Percentiles rank a stretch among this genome's conserved stretches.
These are phyloP conservation scores for Chrysotoxum bicinctum DNA, from an alignment of 2,888 invertebrate species.

Conservation along the genomic window DNA sequence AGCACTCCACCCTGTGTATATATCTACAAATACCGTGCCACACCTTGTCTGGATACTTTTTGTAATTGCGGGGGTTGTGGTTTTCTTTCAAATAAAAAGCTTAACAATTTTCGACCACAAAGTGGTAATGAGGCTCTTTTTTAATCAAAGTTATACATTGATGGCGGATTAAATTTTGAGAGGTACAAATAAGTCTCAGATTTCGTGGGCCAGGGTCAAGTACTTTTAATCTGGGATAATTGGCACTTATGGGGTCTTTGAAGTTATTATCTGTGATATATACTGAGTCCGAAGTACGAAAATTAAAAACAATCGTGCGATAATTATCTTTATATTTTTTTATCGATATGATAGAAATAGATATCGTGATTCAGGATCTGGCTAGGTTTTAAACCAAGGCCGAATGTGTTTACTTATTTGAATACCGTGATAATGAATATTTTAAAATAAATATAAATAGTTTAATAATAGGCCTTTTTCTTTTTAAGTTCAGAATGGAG, in stretches of 20 bases:
- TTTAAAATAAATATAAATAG: no score
- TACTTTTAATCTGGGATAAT: slow-evolving; percentile 12
- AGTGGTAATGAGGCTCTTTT: slow-evolving; percentile 36
- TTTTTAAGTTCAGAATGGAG: no score
- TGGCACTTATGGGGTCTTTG: slow-evolving; percentile 6
- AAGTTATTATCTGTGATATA: background rate
- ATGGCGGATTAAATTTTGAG: background rate
- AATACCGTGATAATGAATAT: no score
- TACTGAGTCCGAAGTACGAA: background rate
- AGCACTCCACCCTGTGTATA: background rate
- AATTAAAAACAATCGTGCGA: background rate
- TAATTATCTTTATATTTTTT: background rate
- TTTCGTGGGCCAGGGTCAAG: slow-evolving; percentile 64
- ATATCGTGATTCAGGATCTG: no score
- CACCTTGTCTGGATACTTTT: slow-evolving; percentile 48
- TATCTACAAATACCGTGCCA: slow-evolving; percentile 25
- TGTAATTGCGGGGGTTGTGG: slow-evolving; percentile 4
- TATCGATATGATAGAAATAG: no score
- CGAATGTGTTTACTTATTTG: no score
- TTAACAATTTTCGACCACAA: slow-evolving; percentile 38
- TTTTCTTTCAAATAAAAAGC: background rate
- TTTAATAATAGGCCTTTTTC: no score
- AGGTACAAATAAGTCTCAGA: slow-evolving; percentile 17
- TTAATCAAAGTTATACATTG: slow-evolving; percentile 34
- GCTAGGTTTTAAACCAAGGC: no score